Evolutionary conservation across 2,113 vertebrate genomes (phyloP), one percentile per base, ranked within the genome.

Genomic region (Protobothrops mucrosquamatus): DNA sequence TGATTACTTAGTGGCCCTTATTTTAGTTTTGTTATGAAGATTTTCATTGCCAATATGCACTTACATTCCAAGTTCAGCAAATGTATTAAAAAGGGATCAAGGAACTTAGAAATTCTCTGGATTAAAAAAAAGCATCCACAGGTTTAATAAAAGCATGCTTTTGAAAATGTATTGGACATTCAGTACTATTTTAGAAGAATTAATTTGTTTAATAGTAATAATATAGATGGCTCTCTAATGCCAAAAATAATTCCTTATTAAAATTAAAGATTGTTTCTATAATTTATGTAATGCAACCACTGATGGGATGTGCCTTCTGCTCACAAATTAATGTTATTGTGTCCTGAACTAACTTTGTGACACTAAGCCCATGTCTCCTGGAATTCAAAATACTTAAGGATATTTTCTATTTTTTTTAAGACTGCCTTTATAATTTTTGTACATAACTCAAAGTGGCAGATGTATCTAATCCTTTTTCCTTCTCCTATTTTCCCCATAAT

Each of bases 211-310:
- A 39, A 86, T 81, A 81, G 15, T 29, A 24, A 23, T 5, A 15
- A 59, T 59, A 69, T 93, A 94, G 94, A 26, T 69, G 95, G 91
- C 95, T 95, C 95, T 97, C 96, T 94, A 94, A 94, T 96, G 94
- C 94, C 94, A 90, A 92, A 92, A 14, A 93, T 29, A 86, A 43
- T 39, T 18, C 11, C 10, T 90, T 69, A 87, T 54, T 20, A n/a
- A 11, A 54, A 94, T 92, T 57, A 89, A 59, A 52, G 34, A 55
- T 43, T 0, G 48, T 8, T 55, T 34, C 91, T 92, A 89, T 74
- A 29, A 91, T 93, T 29, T 59, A 91, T 46, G 20, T 89, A 90
- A 9, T 20, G 69, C 4, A 91, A 61, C 51, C 54, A 89, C 23
- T 89, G 4, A 57, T 7, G 15, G 93, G 5, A 91, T 57, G 39